Evolutionary conservation across 2,797 vertebrate genomes (phyloP).

Genomic region (Psittacula echo): DNA sequence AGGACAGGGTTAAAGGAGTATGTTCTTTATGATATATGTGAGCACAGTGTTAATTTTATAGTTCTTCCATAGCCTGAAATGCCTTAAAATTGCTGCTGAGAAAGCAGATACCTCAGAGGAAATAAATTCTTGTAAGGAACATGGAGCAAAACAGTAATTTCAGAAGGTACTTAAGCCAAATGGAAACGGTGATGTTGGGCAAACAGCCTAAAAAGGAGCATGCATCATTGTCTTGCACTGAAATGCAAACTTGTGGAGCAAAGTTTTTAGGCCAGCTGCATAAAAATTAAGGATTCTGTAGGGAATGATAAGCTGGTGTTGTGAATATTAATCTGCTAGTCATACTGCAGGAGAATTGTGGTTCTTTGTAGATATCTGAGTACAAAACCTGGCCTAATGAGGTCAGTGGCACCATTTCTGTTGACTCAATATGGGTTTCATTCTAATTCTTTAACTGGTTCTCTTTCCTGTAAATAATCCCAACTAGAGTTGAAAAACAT

Average conservation of each 20-base stretch:
- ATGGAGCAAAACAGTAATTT: background rate
- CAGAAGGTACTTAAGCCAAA: background rate
- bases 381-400: slow-evolving; percentile 13
- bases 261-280: slow-evolving; percentile 2
- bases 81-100: slow-evolving; percentile 31
- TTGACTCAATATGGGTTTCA: background rate
- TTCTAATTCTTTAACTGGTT: slow-evolving; percentile 30
- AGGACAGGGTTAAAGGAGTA: slow-evolving; percentile 21
- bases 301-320: slow-evolving; percentile 6
- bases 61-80: background rate
- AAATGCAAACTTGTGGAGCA: background rate
- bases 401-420: background rate
- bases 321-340: background rate
- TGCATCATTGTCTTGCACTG: background rate
- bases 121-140: background rate
- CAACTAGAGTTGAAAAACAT: background rate
- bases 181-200: background rate
- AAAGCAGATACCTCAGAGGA: slow-evolving; percentile 12
- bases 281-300: slow-evolving; percentile 4
- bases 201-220: background rate
- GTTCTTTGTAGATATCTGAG: slow-evolving; percentile 6
- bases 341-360: background rate
- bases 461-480: slow-evolving; percentile 49
- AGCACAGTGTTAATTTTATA: background rate
- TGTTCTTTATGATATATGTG: background rate